Conservation (phyloP, 2,888 invertebrate genomes). For the Mechanitis mazaeus region DNA sequence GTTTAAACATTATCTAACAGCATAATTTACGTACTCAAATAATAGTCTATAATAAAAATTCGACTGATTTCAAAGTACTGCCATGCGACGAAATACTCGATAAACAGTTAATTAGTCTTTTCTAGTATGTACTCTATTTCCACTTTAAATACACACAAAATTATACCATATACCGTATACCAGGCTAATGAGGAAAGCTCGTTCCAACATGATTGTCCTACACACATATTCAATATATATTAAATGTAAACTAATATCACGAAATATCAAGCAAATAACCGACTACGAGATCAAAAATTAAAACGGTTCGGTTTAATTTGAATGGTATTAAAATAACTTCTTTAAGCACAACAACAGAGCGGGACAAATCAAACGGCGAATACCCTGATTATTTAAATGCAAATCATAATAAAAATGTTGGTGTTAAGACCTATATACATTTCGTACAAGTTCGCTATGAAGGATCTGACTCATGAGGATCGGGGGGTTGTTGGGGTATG, state of each 20-base stretch:
- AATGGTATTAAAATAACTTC: neutral
- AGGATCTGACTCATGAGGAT: slow-evolving; percentile 60
- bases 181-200: slow-evolving; percentile 71
- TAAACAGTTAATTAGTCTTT: slow-evolving; percentile 39
- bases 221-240: slow-evolving; percentile 27
- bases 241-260: slow-evolving; percentile 52
- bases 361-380: slow-evolving; percentile 24
- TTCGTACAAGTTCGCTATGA: slow-evolving; percentile 46
- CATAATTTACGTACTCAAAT: slow-evolving; percentile 11
- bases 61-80: slow-evolving; percentile 11
- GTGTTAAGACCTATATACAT: slow-evolving; percentile 16
- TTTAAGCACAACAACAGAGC: slow-evolving; percentile 25
- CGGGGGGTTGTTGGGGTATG: slow-evolving; percentile 70
- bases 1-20: slow-evolving; percentile 12
- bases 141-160: slow-evolving; percentile 30
- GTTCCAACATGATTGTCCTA: slow-evolving; percentile 50
- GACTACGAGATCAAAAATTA: slow-evolving; percentile 42
- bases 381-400: slow-evolving; percentile 40
- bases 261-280: slow-evolving; percentile 49
- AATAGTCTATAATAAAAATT: slow-evolving; percentile 15
- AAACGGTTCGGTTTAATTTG: slow-evolving; percentile 23
- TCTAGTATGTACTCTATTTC: slow-evolving; percentile 51
- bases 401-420: slow-evolving; percentile 28
- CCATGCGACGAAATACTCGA: slow-evolving; percentile 29
- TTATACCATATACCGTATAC: slow-evolving; percentile 42